Evolutionary conservation across 2,888 invertebrate genomes (phyloP), one percentile per base, ranked within the genome.

Genomic region (Leptopilina syphax): DNA sequence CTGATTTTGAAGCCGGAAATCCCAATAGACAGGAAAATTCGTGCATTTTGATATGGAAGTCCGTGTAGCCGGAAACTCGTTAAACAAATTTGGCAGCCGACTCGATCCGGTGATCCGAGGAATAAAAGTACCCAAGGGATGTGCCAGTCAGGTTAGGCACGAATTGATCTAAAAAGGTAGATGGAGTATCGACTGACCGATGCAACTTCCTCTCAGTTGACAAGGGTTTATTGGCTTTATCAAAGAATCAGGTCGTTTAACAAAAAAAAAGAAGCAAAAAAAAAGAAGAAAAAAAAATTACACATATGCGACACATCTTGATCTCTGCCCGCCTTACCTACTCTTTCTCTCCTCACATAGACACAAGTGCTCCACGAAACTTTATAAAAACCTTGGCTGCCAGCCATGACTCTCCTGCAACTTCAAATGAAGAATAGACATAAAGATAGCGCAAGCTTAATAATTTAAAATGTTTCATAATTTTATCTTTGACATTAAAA

Each of bases 141-240:
- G 83, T 82, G 79, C 63, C 77, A 78, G 80, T 78, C 84, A 81
- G 80, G 84, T 85, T 83, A 83, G 84, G 80, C 66, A 79, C 77
- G 84, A 79, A 78, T 81, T 78, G 81, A 80, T 70, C 79, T 76
- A 81, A 79, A 41, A 68, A 76, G 60, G 78, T 68, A 66, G 66
- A 70, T 77, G 65, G 76, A 65, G 68, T 41, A 24, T 50, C 68
- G 76, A 77, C 65, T 76, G 73, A 76, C 81, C 81, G 77, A 80
- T 65, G 82, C 80, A 76, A 80, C 65, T 81, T 83, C 83, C 84
- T 85, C 83, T 85, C 85, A 83, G 85, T 88, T 88, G 89, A 89
- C 89, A 87, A 87, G 89, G 88, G 89, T 89, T 89, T 89, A 89
- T 89, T 89, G 89, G 88, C 87, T 88, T 88, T 88, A 86, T 86